These are phyloP conservation scores for Amphilophus citrinellus DNA, from an alignment of 2,113 vertebrate genomes.

Conservation along the genomic window DNA sequence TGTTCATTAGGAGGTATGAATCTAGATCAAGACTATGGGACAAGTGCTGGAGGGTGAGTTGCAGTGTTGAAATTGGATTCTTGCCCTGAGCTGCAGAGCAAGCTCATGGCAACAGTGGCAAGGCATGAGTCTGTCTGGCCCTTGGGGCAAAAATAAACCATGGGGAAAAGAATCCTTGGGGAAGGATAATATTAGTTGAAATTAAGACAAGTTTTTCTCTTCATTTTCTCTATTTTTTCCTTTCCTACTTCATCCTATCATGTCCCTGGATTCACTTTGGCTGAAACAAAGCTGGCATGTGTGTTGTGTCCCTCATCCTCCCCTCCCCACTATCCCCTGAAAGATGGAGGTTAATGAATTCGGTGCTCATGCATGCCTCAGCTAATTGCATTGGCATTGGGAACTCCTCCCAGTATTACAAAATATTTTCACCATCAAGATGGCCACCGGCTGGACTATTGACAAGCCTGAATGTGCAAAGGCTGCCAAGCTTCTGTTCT, in stretches of 20 bases:
- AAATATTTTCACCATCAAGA: constrained; percentile 67
- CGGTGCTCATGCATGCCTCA: constrained; percentile 68
- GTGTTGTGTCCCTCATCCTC: constrained; percentile 18
- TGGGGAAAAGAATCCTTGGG: constrained; percentile 12
- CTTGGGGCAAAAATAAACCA: constrained; percentile 36
- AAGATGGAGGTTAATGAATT: constrained; percentile 82
- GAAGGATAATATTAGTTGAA: background rate
- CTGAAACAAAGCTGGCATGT: constrained; percentile 55
- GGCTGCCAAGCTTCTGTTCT: constrained; percentile 28
- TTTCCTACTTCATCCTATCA: constrained; percentile 1
- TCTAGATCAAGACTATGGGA: constrained; percentile 31
- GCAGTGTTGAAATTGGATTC: constrained; percentile 56
- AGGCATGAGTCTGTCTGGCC: constrained; percentile 25
- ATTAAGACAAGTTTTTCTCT: constrained; percentile 13
- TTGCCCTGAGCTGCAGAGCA: constrained; percentile 36
- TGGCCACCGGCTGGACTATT: constrained; percentile 53
- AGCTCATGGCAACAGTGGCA: constrained; percentile 53
- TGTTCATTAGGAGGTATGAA: constrained; percentile 23
- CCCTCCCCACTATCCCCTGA: constrained; percentile 44
- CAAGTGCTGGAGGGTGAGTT: constrained; percentile 33
- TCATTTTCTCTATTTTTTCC: constrained; percentile 1
- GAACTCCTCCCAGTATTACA: constrained; percentile 65
- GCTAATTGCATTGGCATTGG: constrained; percentile 79
- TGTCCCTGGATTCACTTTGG: constrained; percentile 13
- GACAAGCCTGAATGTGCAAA: constrained; percentile 16